phyloP scores from a whole-genome alignment of 2,797 vertebrate species.

The Bucorvus abyssinicus region DNA sequence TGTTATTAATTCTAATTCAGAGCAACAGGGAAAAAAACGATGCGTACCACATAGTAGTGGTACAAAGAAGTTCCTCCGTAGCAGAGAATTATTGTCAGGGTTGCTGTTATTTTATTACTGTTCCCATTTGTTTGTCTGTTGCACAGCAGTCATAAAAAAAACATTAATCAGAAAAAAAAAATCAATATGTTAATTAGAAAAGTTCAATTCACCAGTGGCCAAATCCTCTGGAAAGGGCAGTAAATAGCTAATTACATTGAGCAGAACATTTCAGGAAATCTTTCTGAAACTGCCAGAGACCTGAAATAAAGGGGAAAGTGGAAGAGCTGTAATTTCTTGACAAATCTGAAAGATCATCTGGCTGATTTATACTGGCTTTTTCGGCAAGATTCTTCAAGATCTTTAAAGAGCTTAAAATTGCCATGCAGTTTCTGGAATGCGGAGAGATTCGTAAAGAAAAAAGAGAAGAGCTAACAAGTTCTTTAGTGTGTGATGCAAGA shows the following conservation, averaged over 20 bases:
- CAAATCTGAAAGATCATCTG: neutral
- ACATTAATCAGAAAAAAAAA: slow-evolving; percentile 6
- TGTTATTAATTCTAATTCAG: neutral
- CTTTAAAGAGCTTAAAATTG: neutral
- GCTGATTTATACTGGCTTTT: neutral
- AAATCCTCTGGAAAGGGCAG: neutral
- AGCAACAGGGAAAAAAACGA: neutral
- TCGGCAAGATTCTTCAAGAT: neutral
- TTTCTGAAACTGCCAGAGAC: neutral
- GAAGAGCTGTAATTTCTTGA: neutral
- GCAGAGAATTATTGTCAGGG: neutral
- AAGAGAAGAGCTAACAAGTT: neutral
- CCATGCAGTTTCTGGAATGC: neutral
- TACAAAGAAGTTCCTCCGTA: neutral
- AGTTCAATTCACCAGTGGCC: neutral
- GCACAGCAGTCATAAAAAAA: neutral
- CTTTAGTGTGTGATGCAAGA: neutral
- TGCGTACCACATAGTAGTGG: neutral
- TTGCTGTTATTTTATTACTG: neutral
- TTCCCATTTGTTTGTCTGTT: neutral
- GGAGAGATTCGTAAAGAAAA: neutral
- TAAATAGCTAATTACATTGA: neutral
- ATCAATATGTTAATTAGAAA: slow-evolving; percentile 20
- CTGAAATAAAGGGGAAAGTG: neutral
- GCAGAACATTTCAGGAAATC: neutral